Percentiles rank a stretch among this genome's conserved stretches.
phyloP scores from a whole-genome alignment of 1,140 invertebrate genomes.

The Heliothis subflexa region DNA sequence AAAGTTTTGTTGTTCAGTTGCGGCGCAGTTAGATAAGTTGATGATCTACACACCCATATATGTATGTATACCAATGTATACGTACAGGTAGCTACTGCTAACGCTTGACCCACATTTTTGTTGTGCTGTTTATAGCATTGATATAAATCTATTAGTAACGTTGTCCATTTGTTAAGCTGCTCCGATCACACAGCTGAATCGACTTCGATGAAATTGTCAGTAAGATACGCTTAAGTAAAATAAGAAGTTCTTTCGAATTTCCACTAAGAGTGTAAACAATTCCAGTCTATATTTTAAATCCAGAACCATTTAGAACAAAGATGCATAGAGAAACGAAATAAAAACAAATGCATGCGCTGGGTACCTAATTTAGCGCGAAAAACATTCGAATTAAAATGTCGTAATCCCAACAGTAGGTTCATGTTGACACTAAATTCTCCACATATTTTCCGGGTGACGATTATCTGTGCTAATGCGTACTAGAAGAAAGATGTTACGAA shows the following conservation, averaged over 20 bases:
- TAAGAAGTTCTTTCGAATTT: too few species aligned
- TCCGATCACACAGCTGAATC: too few species aligned
- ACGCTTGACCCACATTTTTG: neutral
- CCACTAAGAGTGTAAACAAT: too few species aligned
- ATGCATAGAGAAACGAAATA: too few species aligned
- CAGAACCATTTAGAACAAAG: too few species aligned
- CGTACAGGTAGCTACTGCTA: neutral
- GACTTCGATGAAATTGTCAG: too few species aligned
- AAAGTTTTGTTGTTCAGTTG: neutral
- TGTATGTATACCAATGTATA: neutral
- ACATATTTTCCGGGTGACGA: conserved; percentile 26
- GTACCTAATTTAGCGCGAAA: neutral
- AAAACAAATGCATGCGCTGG: too few species aligned
- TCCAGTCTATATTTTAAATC: too few species aligned
- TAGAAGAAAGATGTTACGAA: conserved; percentile 43
- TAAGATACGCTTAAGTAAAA: too few species aligned
- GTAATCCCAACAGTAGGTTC: neutral
- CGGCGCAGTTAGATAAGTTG: neutral
- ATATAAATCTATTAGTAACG: too few species aligned
- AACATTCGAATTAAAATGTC: conserved; percentile 8
- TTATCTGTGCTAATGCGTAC: conserved; percentile 35
- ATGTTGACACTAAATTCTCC: conserved; percentile 6
- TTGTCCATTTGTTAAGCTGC: too few species aligned
- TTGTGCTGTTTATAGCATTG: too few species aligned
- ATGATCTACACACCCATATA: neutral